Base-by-base conservation (phyloP, 2,797 vertebrate genomes). In the Urocyon cinereoargenteus region DNA sequence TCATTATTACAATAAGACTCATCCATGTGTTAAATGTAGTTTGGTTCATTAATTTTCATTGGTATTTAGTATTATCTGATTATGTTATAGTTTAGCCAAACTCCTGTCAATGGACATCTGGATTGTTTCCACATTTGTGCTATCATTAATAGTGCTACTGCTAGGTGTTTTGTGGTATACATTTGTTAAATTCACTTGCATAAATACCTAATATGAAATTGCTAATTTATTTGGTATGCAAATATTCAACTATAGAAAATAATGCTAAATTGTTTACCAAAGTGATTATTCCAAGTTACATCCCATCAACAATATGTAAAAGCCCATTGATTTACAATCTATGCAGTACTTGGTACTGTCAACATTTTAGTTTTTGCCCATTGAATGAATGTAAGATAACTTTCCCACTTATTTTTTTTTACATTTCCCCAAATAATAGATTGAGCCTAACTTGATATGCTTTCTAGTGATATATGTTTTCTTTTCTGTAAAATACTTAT, bases 21-120 rank as follows among this genome's bases (percentile, higher is more conserved):
- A 86, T 26, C 19, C 40, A 51, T 31, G 62, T 79, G 19, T 34
- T 57, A 40, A 10, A 36, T 77, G 28, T 75, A 66, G 16, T 82
- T 81, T 90, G 49, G 45, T 59, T 96, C 84, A 95, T 72, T 87
- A 64, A 51, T 94, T 91, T 84, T 96, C 61, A 92, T 7, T 96
- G 92, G 66, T 93, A 68, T 62, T 96, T 68, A 79, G 55, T 86
- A 79, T 93, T 92, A 45, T 93, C 34, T 59, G 34, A 96, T 89
- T 86, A 86, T 40, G 10, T 3, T 86, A 40, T 19, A 68, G 22
- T 31, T 53, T 96, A 86, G 79, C 77, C 19, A 91, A 45, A 93
- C 10, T 75, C n/a, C 13, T 93, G 8, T 86, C 49, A 92, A 19
- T 91, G 66, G 21, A 22, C 21, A 49, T 82, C 85, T 77, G 61